phyloP scores from a whole-genome alignment of 2,113 vertebrate species.

The Myrmecobius fasciatus region DNA sequence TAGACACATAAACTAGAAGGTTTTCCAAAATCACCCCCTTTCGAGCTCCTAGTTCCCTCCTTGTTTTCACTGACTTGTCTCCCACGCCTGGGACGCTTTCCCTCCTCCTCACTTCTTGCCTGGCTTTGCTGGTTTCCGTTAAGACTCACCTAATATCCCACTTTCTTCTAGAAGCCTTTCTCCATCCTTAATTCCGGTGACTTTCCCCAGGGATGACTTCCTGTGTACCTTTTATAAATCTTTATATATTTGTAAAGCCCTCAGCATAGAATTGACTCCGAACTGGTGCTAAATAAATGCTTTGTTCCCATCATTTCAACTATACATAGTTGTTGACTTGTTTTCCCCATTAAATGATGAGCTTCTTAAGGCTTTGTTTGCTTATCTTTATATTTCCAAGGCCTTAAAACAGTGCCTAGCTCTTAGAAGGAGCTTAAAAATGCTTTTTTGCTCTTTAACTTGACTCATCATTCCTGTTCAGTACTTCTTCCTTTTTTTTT shows the following conservation, averaged over 20 bases:
- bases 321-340: not conserved
- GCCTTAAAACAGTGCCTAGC: not conserved
- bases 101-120: not conserved
- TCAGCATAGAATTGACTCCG: not conserved
- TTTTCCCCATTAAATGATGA: not conserved
- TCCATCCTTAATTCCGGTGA: not conserved
- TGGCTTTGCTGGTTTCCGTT: not conserved
- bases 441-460: not conserved
- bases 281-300: too few species aligned
- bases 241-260: not conserved
- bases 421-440: not conserved
- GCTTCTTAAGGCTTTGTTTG: not conserved
- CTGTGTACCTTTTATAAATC: not conserved
- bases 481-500: not conserved
- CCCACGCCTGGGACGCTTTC: not conserved
- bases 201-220: not conserved
- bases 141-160: not conserved
- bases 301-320: not conserved
- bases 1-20: not conserved
- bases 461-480: not conserved
- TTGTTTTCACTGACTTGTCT: not conserved
- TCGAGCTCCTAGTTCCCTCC: not conserved
- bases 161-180: not conserved
- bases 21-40: not conserved
- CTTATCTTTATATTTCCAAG: not conserved